Conservation (phyloP, 2,113 vertebrate species). For the Macaca mulatta region DNA sequence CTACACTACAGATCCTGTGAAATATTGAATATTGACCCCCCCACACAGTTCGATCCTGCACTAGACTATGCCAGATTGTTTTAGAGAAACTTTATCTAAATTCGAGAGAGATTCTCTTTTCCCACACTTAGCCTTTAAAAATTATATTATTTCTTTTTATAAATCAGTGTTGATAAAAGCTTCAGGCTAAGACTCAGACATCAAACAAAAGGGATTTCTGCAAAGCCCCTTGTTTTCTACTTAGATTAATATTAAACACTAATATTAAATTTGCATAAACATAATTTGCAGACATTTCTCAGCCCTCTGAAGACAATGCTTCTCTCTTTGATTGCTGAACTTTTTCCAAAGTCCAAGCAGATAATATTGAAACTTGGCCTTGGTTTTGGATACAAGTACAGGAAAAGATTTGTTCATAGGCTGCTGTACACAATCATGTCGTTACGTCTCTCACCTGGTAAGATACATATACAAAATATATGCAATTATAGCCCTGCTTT, state of each 20-base stretch:
- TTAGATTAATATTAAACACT: slow-evolving; percentile 17
- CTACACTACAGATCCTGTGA: background rate
- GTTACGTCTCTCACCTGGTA: background rate
- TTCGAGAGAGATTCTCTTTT: slow-evolving; percentile 30
- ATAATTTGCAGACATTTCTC: slow-evolving; percentile 33
- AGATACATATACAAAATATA: background rate
- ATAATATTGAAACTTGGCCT: background rate
- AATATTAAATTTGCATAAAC: background rate
- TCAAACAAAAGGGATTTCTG: background rate
- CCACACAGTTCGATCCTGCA: background rate
- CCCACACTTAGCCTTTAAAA: background rate
- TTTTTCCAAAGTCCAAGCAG: slow-evolving; percentile 39
- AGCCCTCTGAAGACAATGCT: background rate
- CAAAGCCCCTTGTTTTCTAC: slow-evolving; percentile 35
- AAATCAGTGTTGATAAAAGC: background rate
- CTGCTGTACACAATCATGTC: background rate
- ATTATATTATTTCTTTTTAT: slow-evolving; percentile 11
- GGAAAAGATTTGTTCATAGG: background rate
- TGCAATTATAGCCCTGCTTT: slow-evolving; percentile 13
- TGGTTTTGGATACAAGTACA: slow-evolving; percentile 9
- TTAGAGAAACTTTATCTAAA: slow-evolving; percentile 46
- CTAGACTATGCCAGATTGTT: background rate
- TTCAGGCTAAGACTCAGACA: slow-evolving; percentile 18
- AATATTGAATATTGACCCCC: background rate
- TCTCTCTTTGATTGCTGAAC: slow-evolving; percentile 20